A percentile compares a stretch with the other conserved stretches of the same genome.
Conservation (phyloP, 2,888 invertebrate species). For the Drosophila villosipedis region DNA sequence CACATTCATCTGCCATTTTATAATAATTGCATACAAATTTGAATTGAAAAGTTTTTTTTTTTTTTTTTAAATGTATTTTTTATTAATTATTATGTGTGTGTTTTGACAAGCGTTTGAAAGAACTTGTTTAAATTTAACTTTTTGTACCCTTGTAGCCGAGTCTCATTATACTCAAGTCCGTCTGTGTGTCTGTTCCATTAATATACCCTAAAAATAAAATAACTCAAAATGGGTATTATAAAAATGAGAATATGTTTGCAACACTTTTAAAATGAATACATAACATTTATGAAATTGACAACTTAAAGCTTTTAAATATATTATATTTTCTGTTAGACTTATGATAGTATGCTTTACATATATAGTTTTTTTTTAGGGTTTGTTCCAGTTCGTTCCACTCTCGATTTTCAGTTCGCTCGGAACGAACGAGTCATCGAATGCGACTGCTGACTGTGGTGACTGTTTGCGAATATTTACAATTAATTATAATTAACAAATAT, state of each 20-base stretch:
- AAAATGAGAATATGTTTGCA: not conserved
- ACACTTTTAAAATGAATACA: not conserved
- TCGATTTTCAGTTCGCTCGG: not conserved
- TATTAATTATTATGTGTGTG: not conserved
- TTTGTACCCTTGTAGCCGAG: not conserved
- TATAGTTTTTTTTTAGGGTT: too few species aligned
- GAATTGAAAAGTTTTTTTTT: not conserved
- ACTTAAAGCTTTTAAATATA: not conserved
- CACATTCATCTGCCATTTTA: not conserved
- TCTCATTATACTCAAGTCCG: not conserved
- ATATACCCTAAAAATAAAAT: not conserved
- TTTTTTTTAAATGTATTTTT: not conserved
- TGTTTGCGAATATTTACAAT: conserved; percentile 38
- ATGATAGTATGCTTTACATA: not conserved
- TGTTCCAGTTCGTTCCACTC: not conserved
- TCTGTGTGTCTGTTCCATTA: not conserved
- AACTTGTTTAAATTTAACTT: conserved; percentile 36
- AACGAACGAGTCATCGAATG: conserved; percentile 10
- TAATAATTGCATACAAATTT: conserved; percentile 2
- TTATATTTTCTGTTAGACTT: not conserved
- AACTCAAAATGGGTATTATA: not conserved
- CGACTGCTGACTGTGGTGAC: conserved; percentile 3
- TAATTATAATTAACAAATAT: conserved; percentile 46
- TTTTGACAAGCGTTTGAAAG: conserved; percentile 23
- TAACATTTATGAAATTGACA: not conserved